Conservation (phyloP, 2,888 invertebrate genomes). For the Alcis repandata region DNA sequence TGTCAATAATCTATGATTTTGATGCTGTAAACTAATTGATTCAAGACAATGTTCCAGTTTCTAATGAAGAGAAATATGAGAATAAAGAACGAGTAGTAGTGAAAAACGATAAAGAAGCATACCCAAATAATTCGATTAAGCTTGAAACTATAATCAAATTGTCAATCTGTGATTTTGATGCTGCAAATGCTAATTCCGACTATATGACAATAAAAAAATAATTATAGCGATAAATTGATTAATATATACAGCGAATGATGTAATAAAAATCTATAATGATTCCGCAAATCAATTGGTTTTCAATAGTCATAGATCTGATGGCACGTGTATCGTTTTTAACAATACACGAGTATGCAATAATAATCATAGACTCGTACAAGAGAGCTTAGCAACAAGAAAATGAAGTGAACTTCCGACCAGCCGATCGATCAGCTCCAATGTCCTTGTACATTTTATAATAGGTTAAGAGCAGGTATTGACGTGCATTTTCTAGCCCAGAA, state of each 20-base stretch:
- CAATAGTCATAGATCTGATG: neutral
- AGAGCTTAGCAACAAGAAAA: neutral
- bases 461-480: neutral
- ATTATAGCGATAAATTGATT: too few species aligned
- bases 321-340: neutral
- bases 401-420: neutral
- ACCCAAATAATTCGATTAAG: too few species aligned
- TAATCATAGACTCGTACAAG: neutral
- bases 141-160: too few species aligned
- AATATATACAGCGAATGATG: neutral
- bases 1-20: conserved; percentile 10
- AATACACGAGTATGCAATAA: neutral
- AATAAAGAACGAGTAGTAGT: too few species aligned
- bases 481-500: neutral
- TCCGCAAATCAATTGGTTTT: neutral
- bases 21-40: neutral
- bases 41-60: neutral
- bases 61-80: too few species aligned
- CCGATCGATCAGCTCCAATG: neutral
- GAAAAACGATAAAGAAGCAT: neutral
- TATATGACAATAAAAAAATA: too few species aligned
- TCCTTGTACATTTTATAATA: neutral
- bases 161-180: too few species aligned
- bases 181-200: too few species aligned
- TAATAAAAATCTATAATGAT: neutral